A percentile compares a stretch with the other conserved stretches of the same genome.
Conservation (phyloP, 2,797 vertebrate species). For the Mionectes olivaceus region DNA sequence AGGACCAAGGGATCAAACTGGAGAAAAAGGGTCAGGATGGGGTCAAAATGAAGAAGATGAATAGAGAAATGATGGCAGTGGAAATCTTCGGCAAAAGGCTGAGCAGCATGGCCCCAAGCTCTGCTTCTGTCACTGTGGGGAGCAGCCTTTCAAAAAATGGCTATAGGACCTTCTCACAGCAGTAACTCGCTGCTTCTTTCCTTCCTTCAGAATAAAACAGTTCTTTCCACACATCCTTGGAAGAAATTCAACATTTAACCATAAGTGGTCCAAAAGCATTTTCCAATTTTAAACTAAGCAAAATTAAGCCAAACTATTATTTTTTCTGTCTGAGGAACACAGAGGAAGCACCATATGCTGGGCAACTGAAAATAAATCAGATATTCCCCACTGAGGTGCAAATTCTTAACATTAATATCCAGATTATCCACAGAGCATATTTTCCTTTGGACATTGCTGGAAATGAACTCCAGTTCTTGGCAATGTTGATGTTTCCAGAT, state of each 20-base stretch:
- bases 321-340: background rate
- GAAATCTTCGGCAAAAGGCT: background rate
- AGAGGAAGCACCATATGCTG: constrained; percentile 4
- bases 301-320: background rate
- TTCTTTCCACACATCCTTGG: background rate
- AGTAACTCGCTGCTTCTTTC: background rate
- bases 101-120: background rate
- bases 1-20: background rate
- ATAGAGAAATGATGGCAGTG: background rate
- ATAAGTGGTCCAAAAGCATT: background rate
- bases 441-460: background rate
- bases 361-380: constrained; percentile 41
- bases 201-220: background rate
- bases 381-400: constrained; percentile 1
- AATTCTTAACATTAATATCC: constrained; percentile 23
- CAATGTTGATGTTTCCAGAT: background rate
- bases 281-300: constrained; percentile 10
- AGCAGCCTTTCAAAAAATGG: background rate
- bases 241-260: background rate
- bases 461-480: background rate
- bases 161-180: background rate
- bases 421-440: constrained; percentile 3
- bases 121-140: background rate
- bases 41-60: background rate
- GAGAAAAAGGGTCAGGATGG: background rate